Evolutionary conservation across 1,140 invertebrate species (phyloP), one percentile per base, ranked within the genome.

Genomic region (Gryllus bimaculatus): DNA sequence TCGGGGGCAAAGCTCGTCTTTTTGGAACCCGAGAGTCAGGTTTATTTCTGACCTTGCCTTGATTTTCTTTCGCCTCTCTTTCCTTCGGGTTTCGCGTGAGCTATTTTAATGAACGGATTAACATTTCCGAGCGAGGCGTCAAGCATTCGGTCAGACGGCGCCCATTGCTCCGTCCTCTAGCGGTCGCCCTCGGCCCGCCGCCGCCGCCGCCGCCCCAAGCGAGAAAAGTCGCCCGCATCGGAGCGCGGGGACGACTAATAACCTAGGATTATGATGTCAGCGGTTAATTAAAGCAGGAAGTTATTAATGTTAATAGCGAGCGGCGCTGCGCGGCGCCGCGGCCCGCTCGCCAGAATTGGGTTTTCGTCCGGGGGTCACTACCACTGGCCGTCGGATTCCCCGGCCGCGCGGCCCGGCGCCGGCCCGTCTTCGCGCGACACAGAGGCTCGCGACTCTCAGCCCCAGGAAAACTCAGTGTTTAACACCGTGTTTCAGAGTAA

Each of bases 221-320:
- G 54, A 66, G 54, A 66, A 66, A 66, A 66, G 54, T 66, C 54
- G 54, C 54, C 54, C 54, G 10, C 54, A 66, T 66, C 54, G 18
- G 10, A 66, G 54, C 18, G 54, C 54, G 54, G 54, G 54, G 18
- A 66, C 54, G 10, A 18, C 54, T 66, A 66, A 66, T 66, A 66
- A 66, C 54, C 54, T 66, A 66, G 54, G 54, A 66, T 66, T 66
- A 66, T 66, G 54, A 66, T 66, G 54, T 66, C 54, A 66, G 54
- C 10, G 54, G 54, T 13, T 66, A 66, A 66, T 66, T 66, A 66
- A 66, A 66, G 54, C 54, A 66, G 54, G 10, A 66, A 66, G 54
- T 66, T 66, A 66, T 66, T 66, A 66, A 66, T 66, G 54, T 66
- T 66, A 66, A 66, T 66, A 66, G 54, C 54, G 7, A 66, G 54